phyloP scores from a whole-genome alignment of 2,888 invertebrate genomes.

The Rugalucina vietnamica region DNA sequence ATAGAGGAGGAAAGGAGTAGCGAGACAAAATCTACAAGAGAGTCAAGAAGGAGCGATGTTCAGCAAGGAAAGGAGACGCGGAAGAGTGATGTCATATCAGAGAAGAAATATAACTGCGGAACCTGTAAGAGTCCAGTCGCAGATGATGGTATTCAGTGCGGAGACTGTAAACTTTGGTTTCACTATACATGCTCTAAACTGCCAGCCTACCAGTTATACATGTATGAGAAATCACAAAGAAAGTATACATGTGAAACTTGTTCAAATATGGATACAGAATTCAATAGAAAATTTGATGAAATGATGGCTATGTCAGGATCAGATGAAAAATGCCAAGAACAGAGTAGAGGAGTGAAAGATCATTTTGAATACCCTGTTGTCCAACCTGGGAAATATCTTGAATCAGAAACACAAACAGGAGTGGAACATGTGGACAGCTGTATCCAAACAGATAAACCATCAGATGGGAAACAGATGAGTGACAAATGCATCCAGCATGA shows the following conservation, averaged over 20 bases:
- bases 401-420: no score
- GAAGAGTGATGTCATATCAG: background rate
- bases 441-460: no score
- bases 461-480: no score
- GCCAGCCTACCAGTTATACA: background rate
- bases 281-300: background rate
- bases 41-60: background rate
- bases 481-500: background rate
- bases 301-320: background rate
- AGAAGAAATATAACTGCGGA: background rate
- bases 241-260: background rate
- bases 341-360: background rate
- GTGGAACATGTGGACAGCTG: no score
- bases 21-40: background rate
- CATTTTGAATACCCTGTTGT: no score
- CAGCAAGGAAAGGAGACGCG: background rate
- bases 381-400: no score
- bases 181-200: background rate
- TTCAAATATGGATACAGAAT: background rate
- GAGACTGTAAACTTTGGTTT: background rate
- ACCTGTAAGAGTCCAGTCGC: background rate
- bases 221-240: background rate
- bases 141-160: background rate
- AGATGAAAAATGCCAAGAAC: background rate
- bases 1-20: background rate